phyloP scores from a whole-genome alignment of 2,113 vertebrate species.

The Otus sunia region DNA sequence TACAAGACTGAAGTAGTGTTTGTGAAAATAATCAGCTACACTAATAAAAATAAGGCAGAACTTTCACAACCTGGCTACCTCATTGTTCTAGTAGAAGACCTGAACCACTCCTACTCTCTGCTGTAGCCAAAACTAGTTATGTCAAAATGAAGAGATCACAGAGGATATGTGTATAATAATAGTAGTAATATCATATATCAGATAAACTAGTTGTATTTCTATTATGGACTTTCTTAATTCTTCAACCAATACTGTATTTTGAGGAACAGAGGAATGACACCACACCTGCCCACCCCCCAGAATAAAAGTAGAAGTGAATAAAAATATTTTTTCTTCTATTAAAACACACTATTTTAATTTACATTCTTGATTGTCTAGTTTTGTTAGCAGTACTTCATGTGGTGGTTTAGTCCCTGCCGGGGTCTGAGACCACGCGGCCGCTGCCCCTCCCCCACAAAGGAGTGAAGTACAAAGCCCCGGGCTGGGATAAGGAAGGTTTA shows the following conservation, averaged over 20 bases:
- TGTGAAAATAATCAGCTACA: background rate
- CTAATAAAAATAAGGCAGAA: background rate
- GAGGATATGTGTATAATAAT: background rate
- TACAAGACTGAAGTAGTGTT: background rate
- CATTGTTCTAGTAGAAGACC: background rate
- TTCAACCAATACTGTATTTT: background rate
- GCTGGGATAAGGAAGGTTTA: too few species aligned
- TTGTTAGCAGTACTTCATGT: background rate
- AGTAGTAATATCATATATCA: background rate
- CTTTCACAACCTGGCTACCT: background rate
- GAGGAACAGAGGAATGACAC: background rate
- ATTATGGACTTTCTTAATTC: background rate
- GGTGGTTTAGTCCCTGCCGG: too few species aligned
- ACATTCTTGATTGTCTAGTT: background rate
- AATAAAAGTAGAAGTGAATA: background rate
- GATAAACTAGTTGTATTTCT: background rate
- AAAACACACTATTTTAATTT: background rate
- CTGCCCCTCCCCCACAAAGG: too few species aligned
- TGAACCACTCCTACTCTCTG: background rate
- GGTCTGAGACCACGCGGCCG: too few species aligned
- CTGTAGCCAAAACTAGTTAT: background rate
- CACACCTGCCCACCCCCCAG: rapidly evolving
- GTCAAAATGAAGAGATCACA: background rate
- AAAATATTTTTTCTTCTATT: background rate
- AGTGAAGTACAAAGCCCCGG: too few species aligned